Percentiles rank a stretch among this genome's conserved stretches.
phyloP scores from a whole-genome alignment of 2,113 vertebrate genomes.

The Diadophis punctatus region DNA sequence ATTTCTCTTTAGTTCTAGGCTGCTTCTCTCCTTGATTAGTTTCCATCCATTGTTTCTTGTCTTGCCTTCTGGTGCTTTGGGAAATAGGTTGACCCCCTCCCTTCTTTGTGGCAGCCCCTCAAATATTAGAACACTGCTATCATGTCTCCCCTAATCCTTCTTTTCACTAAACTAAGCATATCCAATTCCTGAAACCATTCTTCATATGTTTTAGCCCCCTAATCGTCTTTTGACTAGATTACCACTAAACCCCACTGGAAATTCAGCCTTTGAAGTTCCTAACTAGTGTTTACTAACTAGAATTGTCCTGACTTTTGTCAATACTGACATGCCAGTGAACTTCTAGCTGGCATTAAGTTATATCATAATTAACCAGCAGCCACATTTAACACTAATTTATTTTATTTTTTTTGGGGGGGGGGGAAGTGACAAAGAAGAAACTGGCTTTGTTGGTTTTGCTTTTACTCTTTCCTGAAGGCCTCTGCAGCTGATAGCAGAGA shows the following conservation, averaged over 20 bases:
- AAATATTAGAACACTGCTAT: neutral
- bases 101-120: neutral
- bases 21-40: neutral
- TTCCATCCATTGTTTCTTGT: neutral
- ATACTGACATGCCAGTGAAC: neutral
- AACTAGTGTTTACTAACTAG: constrained; percentile 2
- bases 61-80: neutral
- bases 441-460: neutral
- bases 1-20: neutral
- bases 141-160: neutral
- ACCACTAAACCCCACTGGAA: neutral
- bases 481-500: too few relatives aligned
- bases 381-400: constrained; percentile 1
- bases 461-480: neutral
- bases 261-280: neutral
- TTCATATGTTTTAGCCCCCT: neutral
- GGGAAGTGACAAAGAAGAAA: neutral
- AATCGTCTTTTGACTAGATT: neutral
- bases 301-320: constrained; percentile 2
- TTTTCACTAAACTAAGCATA: neutral
- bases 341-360: neutral
- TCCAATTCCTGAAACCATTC: neutral
- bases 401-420: too few relatives aligned
- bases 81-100: neutral
- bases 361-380: constrained; percentile 1